Evolutionary conservation across 2,888 invertebrate species (phyloP), one percentile per base, ranked within the genome.

Genomic region (Xylocampa areola): DNA sequence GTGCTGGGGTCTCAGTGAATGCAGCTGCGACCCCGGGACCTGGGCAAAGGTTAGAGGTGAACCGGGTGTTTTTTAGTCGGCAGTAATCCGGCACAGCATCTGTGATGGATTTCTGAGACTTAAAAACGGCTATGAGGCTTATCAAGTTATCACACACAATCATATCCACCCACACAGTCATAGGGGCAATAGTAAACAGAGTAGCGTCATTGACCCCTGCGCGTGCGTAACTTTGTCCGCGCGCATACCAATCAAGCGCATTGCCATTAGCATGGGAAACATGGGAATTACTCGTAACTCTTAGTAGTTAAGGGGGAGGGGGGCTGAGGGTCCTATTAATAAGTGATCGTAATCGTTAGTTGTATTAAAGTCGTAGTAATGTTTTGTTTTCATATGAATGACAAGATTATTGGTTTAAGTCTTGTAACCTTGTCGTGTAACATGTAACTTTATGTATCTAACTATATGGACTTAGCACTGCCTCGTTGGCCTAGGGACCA

Each of bases 171-270:
- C 36, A 30, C 37, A 52, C 36, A 52, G 29, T 41, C 44, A 49
- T 14, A 30, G 23, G 17, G 23, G 27, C 19, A 48, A 33, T 51
- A 44, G 45, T 61, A 55, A 61, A 71, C 70, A 70, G 35, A 54
- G 54, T 61, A 59, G 69, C 68, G 87, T 80, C 87, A 76, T 78
- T 81, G 88, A 84, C 84, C 86, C 48, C 58, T 67, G 79, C 77
- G 73, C 68, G 69, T 69, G 68, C 71, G 80, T 77, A 65, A 67
- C 60, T 73, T 76, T 80, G 82, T 79, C 80, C 50, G 45, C 76
- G 72, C 63, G 90, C 90, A 89, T 90, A 89, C 82, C 87, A 90
- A 91, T 90, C 88, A 88, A 82, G 70, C 72, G 72, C 80, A 82
- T 85, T 81, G 82, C 80, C 79, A 73, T 83, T 83, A 73, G 72